Evolutionary conservation across 1,140 invertebrate species (phyloP), one percentile per base, ranked within the genome.

Genomic region (Drosophila baimaii): DNA sequence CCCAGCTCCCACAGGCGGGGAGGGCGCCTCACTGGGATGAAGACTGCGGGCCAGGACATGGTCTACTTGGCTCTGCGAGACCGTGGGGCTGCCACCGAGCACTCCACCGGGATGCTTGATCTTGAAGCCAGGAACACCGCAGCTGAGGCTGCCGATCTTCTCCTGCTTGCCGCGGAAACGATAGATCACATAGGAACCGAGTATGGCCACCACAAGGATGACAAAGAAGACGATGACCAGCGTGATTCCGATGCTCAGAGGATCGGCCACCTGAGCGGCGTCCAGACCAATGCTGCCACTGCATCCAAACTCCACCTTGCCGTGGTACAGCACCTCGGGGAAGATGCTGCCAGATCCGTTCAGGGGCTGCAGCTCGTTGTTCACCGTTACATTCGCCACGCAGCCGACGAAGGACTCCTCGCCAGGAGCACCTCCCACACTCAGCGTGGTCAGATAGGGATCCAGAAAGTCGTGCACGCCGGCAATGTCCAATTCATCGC

Each of bases 191-290:
- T 98, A 98, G 51, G 96, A 98, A 7, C 97, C 95, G 25, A 97
- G 93, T 63, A 98, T 98, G 2, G 97, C 97, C 8, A 98, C 95
- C 19, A 98, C 93, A 10, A 98, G 92, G 47, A 97, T 96, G 3
- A 98, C 95, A 83, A 99, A 98, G 93, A 99, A 99, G 5, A 98
- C 96, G 46, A 99, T 97, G 1, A 99, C 97, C 23, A 99, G 93
- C 2, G 97, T 98, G 35, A 98, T 96, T 31, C 97, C 97, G 43
- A 98, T 97, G 79, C 96, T 97, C 1, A 98, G 92, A 1, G 97
- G 97, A 93, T 98, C 96, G 6, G 97, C 95, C 1, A 95, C 95
- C 59, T 96, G 95, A 1, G 95, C 95, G 7, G 95, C 94, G 37
- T 95, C 96, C 25, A 95, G 94, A 17, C 95, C 96, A 46, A 95